phyloP scores from a whole-genome alignment of 2,888 invertebrate genomes.

The Dryomyza anilis region DNA sequence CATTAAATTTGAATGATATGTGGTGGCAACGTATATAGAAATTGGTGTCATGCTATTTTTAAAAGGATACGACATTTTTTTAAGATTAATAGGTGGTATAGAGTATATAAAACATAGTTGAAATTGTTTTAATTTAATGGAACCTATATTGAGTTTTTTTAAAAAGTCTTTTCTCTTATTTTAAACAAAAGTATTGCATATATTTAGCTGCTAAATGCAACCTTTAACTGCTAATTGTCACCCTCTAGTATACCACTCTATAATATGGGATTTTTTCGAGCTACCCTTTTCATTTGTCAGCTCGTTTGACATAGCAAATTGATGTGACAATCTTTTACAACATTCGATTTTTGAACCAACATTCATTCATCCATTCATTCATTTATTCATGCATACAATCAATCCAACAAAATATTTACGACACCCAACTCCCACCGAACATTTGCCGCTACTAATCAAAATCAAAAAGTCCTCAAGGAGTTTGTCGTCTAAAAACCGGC shows the following conservation, averaged over 20 bases:
- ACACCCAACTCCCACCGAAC: background rate
- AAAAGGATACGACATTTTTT: too few species aligned
- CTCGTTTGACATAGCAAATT: constrained; percentile 48
- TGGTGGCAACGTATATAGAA: too few species aligned
- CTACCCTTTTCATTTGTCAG: constrained; percentile 51
- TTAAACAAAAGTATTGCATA: background rate
- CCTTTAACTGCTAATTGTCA: constrained; percentile 6
- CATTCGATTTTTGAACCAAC: constrained; percentile 44
- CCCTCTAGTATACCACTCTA: background rate
- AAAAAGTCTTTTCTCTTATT: background rate
- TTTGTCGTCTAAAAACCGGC: background rate
- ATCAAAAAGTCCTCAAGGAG: constrained; percentile 35
- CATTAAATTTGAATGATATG: constrained; percentile 1
- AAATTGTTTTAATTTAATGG: too few species aligned
- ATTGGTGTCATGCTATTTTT: too few species aligned
- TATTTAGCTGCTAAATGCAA: background rate
- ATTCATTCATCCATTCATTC: constrained; percentile 31
- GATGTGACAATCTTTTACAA: constrained; percentile 53
- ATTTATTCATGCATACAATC: constrained; percentile 27
- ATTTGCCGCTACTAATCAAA: constrained; percentile 25
- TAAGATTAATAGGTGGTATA: too few species aligned
- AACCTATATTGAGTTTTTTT: background rate
- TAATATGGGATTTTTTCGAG: background rate
- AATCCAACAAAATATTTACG: constrained; percentile 16
- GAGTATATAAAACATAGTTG: too few species aligned